Base-by-base conservation (phyloP, 2,113 vertebrate genomes). In the Elephas maximus region DNA sequence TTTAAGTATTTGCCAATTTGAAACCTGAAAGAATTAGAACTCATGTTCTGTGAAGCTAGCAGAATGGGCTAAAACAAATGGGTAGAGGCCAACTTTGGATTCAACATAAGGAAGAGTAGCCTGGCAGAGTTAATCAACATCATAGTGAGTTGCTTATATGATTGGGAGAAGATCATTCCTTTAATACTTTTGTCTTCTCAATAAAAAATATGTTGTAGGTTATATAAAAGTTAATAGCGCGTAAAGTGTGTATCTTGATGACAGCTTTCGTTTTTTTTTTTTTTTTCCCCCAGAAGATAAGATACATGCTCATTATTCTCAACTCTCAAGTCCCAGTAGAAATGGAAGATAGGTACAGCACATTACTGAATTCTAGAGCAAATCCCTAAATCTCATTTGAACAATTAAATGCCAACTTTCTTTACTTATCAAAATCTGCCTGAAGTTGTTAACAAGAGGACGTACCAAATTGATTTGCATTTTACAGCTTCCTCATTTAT, bases 101-200 rank as follows among this genome's bases (percentile, higher is more conserved):
- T 87, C 37, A 77, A 0, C 9, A 6, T 37, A 37, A 37, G 37
- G n/a, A 78, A 95, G 21, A 18, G 53, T 74, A 11, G 9, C 45
- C 23, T 53, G 3, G 4, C 9, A 67, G 73, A 83, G 51, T 6
- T 62, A 23, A 26, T 14, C 21, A 88, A 23, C 67, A 81, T 28
- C 2, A 6, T 37, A 41, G 88, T 63, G 15, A 93, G 28, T n/a
- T 78, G 6, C 53, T 94, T 94, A 18, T 63, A 12, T 48, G 37
- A 95, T 7, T 76, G 76, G 60, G 41, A 78, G 48, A n/a, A 5
- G 33, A 17, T 74, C 57, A 74, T 26, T 6, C 18, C 41, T 76
- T 33, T 67, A 93, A 71, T 79, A 41, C 45, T 95, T 37, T 94
- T 85, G n/a, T 78, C 53, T 96, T 92, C 37, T 86, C 33, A 94